Evolutionary conservation across 92 coral and sea anemone species (phyloP).

Genomic region (Heliopora coerulea): DNA sequence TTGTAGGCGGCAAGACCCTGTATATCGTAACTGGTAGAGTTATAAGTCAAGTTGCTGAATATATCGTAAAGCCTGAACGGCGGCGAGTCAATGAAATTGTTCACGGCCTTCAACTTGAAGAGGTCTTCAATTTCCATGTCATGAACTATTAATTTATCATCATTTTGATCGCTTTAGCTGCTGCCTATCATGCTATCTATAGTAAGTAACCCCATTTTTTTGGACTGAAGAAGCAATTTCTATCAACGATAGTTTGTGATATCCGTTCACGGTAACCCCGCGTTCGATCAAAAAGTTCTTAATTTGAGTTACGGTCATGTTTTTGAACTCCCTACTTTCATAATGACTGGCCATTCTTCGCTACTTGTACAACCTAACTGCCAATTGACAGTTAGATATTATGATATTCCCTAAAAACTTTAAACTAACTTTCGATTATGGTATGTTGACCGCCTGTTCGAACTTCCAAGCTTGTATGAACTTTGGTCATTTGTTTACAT

Average conservation of each 20-base stretch:
- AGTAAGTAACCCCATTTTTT: not conserved
- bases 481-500: conserved; percentile 1
- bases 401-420: not conserved
- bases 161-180: too few species aligned
- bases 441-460: not conserved
- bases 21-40: too few species aligned
- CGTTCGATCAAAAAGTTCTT: conserved; percentile 8
- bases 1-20: too few species aligned
- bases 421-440: not conserved
- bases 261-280: conserved; percentile 5
- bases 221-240: not conserved
- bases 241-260: not conserved
- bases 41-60: too few species aligned
- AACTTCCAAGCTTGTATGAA: conserved; percentile 1
- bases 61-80: too few species aligned
- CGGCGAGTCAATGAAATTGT: too few species aligned
- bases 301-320: not conserved
- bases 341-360: not conserved
- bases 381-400: not conserved
- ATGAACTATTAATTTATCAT: too few species aligned
- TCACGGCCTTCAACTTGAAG: too few species aligned
- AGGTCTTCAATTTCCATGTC: too few species aligned
- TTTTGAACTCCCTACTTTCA: not conserved
- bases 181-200: too few species aligned
- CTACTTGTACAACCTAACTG: not conserved